Base-by-base conservation (phyloP, 1,140 invertebrate genomes). In the Halyomorpha halys region DNA sequence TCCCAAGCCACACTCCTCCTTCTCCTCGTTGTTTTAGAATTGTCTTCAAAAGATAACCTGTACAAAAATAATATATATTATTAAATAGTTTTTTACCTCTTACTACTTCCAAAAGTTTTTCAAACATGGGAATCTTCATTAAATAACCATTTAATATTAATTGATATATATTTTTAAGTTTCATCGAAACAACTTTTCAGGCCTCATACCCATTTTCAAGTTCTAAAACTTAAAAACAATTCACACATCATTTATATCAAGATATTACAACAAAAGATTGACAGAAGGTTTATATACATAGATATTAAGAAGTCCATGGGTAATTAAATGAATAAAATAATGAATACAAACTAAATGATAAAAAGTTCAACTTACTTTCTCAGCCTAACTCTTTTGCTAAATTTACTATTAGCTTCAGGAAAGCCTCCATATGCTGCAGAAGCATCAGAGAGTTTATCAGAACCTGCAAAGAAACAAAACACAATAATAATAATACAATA, bases 351-450 rank as follows among this genome's bases (percentile, higher is more conserved):
- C 3, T n/a, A 16, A 60, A 60, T 30, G 8, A 30, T n/a, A 8
- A 30, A 44, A 60, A 21, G 5, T 19, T 61, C 8, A 21, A 67
- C 65, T 68, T 64, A 71, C 70, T 68, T 70, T 61, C 68, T 63
- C 30, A 70, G 62, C 27, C 68, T 53, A 15, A 64, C 66, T n/a
- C 68, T 62, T 61, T 71, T 71, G 54, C 19, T 69, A 39, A 59
- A 70, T 65, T 70, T 71, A 23, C 21, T 62, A 18, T 4, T 18
- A 19, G 60, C 9, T 13, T 61, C 60, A 21, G 60, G 19, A n/a
- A 45, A 19, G 14, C 39, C 60, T 19, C 30, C 47, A 39, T 25
- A 63, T 18, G 27, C 47, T 5, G 23, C 23, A 51, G 30, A 47
- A 47, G 45, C 13, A 49, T 45, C n/a, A 8, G 61, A 62, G 19